Evolutionary conservation across 2,888 invertebrate genomes (phyloP).

Genomic region (Euplagia quadripunctaria): DNA sequence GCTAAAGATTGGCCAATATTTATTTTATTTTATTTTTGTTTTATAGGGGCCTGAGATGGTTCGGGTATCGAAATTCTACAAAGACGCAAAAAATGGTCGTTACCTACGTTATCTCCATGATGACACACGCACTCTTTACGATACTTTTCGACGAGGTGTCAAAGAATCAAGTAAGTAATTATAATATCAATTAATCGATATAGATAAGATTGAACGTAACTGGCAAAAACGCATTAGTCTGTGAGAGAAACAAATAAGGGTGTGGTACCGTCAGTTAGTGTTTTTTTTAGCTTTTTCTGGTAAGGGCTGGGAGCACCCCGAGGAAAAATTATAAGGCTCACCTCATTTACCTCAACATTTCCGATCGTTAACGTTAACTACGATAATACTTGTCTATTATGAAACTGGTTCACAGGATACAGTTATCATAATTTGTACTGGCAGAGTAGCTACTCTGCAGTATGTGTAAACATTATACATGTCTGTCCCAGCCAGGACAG

Average conservation of each 20-base stretch:
- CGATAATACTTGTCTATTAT: constrained; percentile 73
- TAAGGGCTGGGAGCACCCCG: constrained; percentile 64
- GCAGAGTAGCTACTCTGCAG: constrained; percentile 68
- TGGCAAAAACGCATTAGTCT: neutral
- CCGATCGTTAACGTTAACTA: constrained; percentile 78
- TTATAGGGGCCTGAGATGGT: constrained; percentile 96
- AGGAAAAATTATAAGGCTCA: constrained; percentile 67
- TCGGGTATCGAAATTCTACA: constrained; percentile 95
- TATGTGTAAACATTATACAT: too few species aligned
- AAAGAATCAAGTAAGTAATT: constrained; percentile 94
- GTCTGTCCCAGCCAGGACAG: too few species aligned
- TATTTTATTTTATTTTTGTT: constrained; percentile 40
- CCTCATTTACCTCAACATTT: constrained; percentile 73
- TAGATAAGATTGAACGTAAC: neutral
- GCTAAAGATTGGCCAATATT: neutral
- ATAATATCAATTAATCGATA: neutral
- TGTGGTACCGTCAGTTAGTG: constrained; percentile 30
- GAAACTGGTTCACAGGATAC: constrained; percentile 73
- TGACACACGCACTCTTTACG: constrained; percentile 95
- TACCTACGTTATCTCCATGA: constrained; percentile 94
- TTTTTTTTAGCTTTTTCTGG: neutral
- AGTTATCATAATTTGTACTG: constrained; percentile 77
- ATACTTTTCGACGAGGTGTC: constrained; percentile 96
- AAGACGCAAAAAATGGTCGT: constrained; percentile 95
- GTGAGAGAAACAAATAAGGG: neutral